phyloP scores from a whole-genome alignment of 2,797 vertebrate species.

The Ptychadena robeensis region DNA sequence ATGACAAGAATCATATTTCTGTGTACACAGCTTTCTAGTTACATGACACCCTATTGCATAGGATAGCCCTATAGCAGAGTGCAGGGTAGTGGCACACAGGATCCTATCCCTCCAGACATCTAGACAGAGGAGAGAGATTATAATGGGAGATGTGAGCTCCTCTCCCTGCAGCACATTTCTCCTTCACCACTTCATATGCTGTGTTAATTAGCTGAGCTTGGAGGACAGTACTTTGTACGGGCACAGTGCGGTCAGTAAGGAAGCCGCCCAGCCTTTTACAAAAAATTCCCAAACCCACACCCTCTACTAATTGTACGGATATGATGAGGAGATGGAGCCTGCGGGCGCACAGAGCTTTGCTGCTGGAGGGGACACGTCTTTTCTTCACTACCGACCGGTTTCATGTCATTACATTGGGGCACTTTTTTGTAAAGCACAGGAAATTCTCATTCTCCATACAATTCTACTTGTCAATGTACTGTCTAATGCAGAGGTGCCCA shows the following conservation, averaged over 20 bases:
- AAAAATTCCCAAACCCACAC: slow-evolving; percentile 17
- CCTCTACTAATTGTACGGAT: slow-evolving; percentile 30
- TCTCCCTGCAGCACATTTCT: slow-evolving; percentile 8
- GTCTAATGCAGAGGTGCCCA: too few relatives aligned
- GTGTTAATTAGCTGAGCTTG: background rate
- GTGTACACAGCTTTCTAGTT: too few relatives aligned
- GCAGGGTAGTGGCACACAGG: background rate
- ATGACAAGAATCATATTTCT: too few relatives aligned
- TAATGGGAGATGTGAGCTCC: too few relatives aligned
- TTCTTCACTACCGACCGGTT: background rate
- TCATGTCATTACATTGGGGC: background rate
- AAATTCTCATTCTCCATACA: background rate
- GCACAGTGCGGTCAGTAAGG: background rate
- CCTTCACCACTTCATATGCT: background rate
- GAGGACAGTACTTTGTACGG: too few relatives aligned
- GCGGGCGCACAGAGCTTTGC: background rate
- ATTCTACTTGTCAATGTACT: background rate
- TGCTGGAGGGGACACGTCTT: background rate
- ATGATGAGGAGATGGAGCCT: slow-evolving; percentile 1
- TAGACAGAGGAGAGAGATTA: slow-evolving; percentile 18
- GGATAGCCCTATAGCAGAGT: slow-evolving; percentile 29
- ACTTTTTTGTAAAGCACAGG: too few relatives aligned
- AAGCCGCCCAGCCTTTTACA: background rate
- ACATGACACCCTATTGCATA: too few relatives aligned
- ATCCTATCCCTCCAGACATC: background rate